Evolutionary conservation across 2,113 vertebrate genomes (phyloP), one percentile per base, ranked within the genome.

Genomic region (Prionailurus bengalensis): DNA sequence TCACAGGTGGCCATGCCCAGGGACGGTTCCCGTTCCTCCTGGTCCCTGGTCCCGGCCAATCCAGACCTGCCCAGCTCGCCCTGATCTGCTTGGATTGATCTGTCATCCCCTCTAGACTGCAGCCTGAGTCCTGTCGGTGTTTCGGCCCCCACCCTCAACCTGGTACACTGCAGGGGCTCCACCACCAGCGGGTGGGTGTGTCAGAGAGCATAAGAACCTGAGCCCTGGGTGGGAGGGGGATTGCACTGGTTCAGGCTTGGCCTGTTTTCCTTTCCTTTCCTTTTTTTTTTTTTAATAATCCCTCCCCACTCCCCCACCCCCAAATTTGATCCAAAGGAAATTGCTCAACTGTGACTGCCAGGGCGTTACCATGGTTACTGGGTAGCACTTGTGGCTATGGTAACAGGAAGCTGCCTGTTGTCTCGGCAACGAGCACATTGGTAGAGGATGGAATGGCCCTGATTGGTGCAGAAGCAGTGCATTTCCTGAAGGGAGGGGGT

Each of bases 331-430:
- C 94, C 97, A 97, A 96, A 97, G 96, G 91, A 98, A 98, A 97
- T 97, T 98, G 98, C 95, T 98, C 98, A 97, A 95, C 98, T 98
- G 97, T 99, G 98, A 98, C 98, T 98, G 98, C 97, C 97, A 96
- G 96, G n/a, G 97, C 6, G 98, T 99, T 98, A 97, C 98, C 97
- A 98, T 99, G 98, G 98, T 98, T 98, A 99, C 98, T 80, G 89
- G 97, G 95, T 98, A 98, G 98, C 99, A 99, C 98, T 98, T 74
- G 97, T 98, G 98, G 97, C 98, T 63, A 98, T 98, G 98, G 98
- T 98, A 98, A 98, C 98, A 98, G 92, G 98, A 98, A 98, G 98
- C 3, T 98, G 98, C 98, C 98, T 96, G 98, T 99, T 98, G 98
- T 98, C 93, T 0, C 91, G 96, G 98, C 96, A 98, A 99, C 98